Conservation (phyloP, 2,888 invertebrate genomes). For the Andricus curvator region DNA sequence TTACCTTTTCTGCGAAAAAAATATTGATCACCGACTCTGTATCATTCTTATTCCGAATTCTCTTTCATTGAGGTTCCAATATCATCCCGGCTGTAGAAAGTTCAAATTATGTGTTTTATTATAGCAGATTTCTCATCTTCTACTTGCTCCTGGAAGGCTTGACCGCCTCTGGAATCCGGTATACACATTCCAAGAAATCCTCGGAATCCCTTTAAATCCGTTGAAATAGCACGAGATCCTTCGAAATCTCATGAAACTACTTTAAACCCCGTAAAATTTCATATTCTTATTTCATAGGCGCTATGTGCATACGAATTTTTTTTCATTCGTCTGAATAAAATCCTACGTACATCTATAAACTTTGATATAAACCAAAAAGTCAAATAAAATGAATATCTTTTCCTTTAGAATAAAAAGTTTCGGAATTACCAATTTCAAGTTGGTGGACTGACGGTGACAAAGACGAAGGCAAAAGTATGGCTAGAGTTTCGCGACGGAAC, state of each 20-base stretch:
- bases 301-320: constrained; percentile 4
- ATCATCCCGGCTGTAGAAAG: not conserved
- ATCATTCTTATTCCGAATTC: not conserved
- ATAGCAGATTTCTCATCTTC: constrained; percentile 12
- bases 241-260: constrained; percentile 29
- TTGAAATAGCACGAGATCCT: constrained; percentile 27
- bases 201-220: constrained; percentile 16
- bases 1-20: not conserved
- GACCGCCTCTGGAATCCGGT: constrained; percentile 21
- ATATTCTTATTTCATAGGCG: constrained; percentile 27
- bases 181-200: constrained; percentile 32
- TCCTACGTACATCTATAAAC: not conserved
- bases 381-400: not conserved
- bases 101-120: not conserved
- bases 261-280: constrained; percentile 32
- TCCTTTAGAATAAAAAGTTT: constrained; percentile 16
- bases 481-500: constrained; percentile 38
- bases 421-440: constrained; percentile 36
- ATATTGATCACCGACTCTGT: not conserved
- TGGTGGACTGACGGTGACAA: constrained; percentile 35
- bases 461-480: constrained; percentile 40
- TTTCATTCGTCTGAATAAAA: not conserved
- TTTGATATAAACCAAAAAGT: not conserved
- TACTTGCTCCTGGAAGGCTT: constrained; percentile 24
- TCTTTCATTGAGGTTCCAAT: not conserved